These are phyloP conservation scores for Pteronura brasiliensis DNA, from an alignment of 2,113 vertebrate genomes.

Conservation along the genomic window DNA sequence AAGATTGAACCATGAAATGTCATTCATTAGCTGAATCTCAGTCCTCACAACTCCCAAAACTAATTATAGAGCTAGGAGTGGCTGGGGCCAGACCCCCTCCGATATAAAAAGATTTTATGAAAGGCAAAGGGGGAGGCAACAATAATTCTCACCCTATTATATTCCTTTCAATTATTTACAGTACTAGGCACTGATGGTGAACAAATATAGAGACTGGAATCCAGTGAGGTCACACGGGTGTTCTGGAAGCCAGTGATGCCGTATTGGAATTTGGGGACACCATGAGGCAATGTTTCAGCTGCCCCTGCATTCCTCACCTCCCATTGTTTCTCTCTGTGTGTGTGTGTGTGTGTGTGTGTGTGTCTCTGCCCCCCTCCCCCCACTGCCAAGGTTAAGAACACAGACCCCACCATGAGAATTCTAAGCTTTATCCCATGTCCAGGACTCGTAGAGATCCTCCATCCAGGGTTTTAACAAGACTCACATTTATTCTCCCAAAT, in stretches of 20 bases:
- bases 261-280: conserved; percentile 63
- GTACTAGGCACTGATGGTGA: conserved; percentile 71
- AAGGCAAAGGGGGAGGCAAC: conserved; percentile 58
- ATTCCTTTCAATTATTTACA: conserved; percentile 75
- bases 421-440: neutral
- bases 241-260: conserved; percentile 61
- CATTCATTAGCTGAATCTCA: conserved; percentile 64
- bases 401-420: neutral
- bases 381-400: neutral
- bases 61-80: conserved; percentile 73
- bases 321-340: conserved; percentile 12
- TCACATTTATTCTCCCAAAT: neutral
- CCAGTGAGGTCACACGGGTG: conserved; percentile 71
- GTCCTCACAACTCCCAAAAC: conserved; percentile 24
- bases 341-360: neutral
- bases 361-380: neutral
- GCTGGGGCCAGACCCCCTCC: conserved; percentile 66
- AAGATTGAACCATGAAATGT: conserved; percentile 46
- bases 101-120: conserved; percentile 80
- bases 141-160: conserved; percentile 70
- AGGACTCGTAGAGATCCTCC: neutral
- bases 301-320: conserved; percentile 63
- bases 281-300: conserved; percentile 65
- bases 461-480: neutral
- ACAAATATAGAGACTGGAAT: conserved; percentile 77